Conservation (phyloP, 2,797 vertebrate species). For the Tolypeutes matacus region DNA sequence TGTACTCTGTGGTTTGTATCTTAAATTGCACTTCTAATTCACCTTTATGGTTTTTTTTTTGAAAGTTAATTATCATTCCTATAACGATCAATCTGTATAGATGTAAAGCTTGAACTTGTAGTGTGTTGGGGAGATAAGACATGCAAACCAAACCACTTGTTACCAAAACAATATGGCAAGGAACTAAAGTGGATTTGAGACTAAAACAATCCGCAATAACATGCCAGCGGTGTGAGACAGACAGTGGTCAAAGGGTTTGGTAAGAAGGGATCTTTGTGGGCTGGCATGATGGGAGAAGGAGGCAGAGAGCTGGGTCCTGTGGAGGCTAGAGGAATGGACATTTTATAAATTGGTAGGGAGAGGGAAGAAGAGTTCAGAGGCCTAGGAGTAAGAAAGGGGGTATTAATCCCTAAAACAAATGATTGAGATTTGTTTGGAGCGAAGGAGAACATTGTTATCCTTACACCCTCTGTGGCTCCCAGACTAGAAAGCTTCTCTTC, state of each 20-base stretch:
- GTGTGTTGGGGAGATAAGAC: neutral
- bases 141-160: neutral
- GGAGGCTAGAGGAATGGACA: neutral
- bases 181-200: neutral
- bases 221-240: neutral
- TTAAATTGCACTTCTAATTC: neutral
- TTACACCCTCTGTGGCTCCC: neutral
- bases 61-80: neutral
- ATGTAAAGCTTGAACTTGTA: neutral
- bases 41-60: neutral
- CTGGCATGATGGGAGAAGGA: neutral
- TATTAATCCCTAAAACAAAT: neutral
- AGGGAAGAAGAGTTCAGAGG: neutral
- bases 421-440: neutral
- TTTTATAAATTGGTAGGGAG: neutral
- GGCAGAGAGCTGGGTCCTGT: neutral
- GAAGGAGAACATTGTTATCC: neutral
- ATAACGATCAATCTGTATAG: neutral
- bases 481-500: neutral
- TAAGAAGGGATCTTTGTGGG: neutral
- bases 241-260: neutral
- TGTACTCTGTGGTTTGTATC: neutral
- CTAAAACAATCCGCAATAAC: neutral
- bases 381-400: neutral
- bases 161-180: neutral